Base-by-base conservation (phyloP, 2,797 vertebrate species). In the Paedocypris micromegethes region DNA sequence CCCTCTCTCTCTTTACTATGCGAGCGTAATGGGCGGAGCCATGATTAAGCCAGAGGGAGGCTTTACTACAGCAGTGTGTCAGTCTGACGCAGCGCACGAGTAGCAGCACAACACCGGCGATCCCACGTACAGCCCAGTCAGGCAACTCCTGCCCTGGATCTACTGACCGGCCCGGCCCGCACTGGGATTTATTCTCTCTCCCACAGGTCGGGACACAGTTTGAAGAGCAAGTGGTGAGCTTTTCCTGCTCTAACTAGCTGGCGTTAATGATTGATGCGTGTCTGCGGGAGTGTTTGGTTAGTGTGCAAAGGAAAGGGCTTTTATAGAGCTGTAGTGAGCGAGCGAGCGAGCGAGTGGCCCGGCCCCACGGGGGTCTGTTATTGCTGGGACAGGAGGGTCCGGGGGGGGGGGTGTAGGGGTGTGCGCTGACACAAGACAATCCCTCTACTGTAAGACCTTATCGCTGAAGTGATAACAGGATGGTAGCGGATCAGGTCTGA, bases 221-320 rank as follows among this genome's bases (percentile, higher is more conserved):
- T 74, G 64, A 63, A 83, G 60, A 4, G 83, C 82, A 80, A 87
- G 85, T 85, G 66, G 47, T 59, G 53, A 40, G 62, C 38, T 73
- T 65, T 78, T 58, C 77, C 78, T 75, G 52, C 54, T 70, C 84
- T 84, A 82, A 82, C 82, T 75, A 79, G 73, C 73, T 55, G 77
- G 69, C 58, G 81, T 87, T 78, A 84, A 86, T 87, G 80, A 86
- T 86, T 86, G 77, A 87, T 84, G 77, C 6, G 51, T 49, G 66
- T 58, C 55, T 57, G 48, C 64, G 72, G 79, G 68, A 49, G 51
- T 80, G 77, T 75, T 87, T 76, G 78, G 75, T 83, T 83, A 83
- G 83, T 75, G 77, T 45, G 74, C 78, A 74, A 79, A 77, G 71
- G 37, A 51, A 53, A 75, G 73, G 66, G 68, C 23, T 67, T 72